A percentile compares a stretch with the other conserved stretches of the same genome.
Conservation (phyloP, 2,797 vertebrate species). For the Lindbergichthys nudifrons region DNA sequence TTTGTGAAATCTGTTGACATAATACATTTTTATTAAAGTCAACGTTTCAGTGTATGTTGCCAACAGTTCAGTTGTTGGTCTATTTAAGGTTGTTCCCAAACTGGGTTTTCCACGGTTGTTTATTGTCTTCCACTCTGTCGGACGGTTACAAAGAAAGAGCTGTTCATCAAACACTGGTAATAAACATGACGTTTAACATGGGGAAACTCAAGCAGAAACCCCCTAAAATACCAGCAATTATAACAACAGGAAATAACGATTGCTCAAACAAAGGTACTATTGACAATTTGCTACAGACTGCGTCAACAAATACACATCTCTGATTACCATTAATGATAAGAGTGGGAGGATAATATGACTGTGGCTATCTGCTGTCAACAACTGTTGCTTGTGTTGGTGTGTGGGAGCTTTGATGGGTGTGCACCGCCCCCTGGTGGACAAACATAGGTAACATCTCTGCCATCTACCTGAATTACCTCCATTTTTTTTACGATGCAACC, state of each 20-base stretch:
- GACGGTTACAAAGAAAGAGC: slow-evolving; percentile 26
- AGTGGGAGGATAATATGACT: neutral
- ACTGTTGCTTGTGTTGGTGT: neutral
- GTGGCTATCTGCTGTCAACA: slow-evolving; percentile 25
- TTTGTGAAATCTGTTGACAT: too few species aligned
- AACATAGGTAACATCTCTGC: neutral
- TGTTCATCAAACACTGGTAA: slow-evolving; percentile 39
- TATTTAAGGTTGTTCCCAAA: slow-evolving; percentile 14
- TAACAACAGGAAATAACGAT: slow-evolving; percentile 10
- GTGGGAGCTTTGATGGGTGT: neutral
- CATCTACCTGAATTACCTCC: neutral
- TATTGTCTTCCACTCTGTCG: slow-evolving; percentile 24
- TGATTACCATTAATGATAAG: slow-evolving; percentile 17
- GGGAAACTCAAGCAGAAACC: slow-evolving; percentile 53
- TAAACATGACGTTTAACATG: slow-evolving; percentile 29
- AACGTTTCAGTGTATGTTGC: neutral
- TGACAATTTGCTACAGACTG: neutral
- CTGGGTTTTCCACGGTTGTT: slow-evolving; percentile 4
- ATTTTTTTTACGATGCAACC: too few species aligned
- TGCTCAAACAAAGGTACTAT: neutral
- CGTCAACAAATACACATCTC: neutral
- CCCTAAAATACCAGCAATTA: slow-evolving; percentile 30
- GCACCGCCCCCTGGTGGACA: slow-evolving; percentile 58
- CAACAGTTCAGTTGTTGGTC: neutral
- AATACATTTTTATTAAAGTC: too few species aligned